A percentile compares a stretch with the other conserved stretches of the same genome.
Evolutionary conservation across 2,888 invertebrate species (phyloP).

Genomic region (Volucella inflata): DNA sequence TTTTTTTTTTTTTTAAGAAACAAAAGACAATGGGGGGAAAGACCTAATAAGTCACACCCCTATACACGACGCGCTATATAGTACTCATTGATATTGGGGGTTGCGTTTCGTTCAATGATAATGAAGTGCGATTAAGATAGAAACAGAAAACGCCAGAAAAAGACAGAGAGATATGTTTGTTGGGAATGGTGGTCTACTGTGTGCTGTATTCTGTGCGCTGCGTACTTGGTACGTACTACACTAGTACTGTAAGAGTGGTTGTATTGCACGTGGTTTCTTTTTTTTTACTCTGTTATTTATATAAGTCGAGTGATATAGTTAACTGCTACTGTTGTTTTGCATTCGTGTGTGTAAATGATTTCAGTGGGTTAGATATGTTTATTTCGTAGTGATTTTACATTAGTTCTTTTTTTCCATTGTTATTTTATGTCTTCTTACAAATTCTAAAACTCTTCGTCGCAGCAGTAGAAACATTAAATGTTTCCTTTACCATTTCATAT

Average conservation of each 20-base stretch:
- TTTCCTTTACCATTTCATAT: constrained; percentile 47
- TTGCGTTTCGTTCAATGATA: constrained; percentile 63
- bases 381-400: constrained; percentile 56
- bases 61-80: constrained; percentile 47
- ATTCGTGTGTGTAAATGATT: constrained; percentile 59
- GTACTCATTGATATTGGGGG: constrained; percentile 65
- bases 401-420: constrained; percentile 24
- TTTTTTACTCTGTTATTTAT: constrained; percentile 62
- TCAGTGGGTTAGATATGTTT: constrained; percentile 52
- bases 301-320: constrained; percentile 59
- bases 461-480: constrained; percentile 57
- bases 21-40: constrained; percentile 66
- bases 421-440: constrained; percentile 31
- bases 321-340: constrained; percentile 11
- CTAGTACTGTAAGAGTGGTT: constrained; percentile 53
- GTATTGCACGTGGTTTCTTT: constrained; percentile 67
- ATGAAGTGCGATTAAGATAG: constrained; percentile 66
- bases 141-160: constrained; percentile 61
- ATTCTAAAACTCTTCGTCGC: constrained; percentile 49
- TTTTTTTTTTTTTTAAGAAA: constrained; percentile 48
- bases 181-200: constrained; percentile 30
- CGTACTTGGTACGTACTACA: constrained; percentile 35
- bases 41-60: constrained; percentile 73
- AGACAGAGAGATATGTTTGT: constrained; percentile 53
- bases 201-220: constrained; percentile 34